These are phyloP conservation scores for Boloria selene DNA, from an alignment of 2,888 invertebrate genomes.

Conservation along the genomic window DNA sequence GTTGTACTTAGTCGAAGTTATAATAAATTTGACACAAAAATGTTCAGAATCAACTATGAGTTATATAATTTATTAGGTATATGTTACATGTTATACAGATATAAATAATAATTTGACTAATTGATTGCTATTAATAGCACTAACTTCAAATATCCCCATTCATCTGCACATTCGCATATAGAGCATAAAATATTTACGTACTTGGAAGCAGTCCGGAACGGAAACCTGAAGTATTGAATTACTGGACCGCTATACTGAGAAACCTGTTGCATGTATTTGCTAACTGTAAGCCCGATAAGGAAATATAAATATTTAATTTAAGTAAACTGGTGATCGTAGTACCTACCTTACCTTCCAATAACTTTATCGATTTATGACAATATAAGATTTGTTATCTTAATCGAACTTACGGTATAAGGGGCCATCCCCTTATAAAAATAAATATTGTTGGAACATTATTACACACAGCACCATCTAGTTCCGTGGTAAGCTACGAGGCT, in stretches of 20 bases:
- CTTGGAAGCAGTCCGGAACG: slow-evolving; percentile 44
- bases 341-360: slow-evolving; percentile 8
- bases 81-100: too few species aligned
- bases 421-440: too few species aligned
- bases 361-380: slow-evolving; percentile 17
- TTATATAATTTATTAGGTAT: too few species aligned
- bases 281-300: slow-evolving; percentile 47
- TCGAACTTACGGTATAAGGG: not conserved
- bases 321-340: slow-evolving; percentile 12
- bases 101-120: too few species aligned
- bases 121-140: not conserved
- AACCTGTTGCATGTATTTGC: slow-evolving; percentile 45
- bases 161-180: slow-evolving; percentile 26
- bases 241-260: slow-evolving; percentile 53
- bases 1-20: too few species aligned
- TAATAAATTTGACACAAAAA: too few species aligned
- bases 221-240: slow-evolving; percentile 52
- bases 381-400: slow-evolving; percentile 9
- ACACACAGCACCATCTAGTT: too few species aligned
- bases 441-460: too few species aligned
- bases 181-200: slow-evolving; percentile 38
- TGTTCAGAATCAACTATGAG: too few species aligned
- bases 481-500: too few species aligned
- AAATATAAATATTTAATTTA: slow-evolving; percentile 37
- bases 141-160: slow-evolving; percentile 17